Evolutionary conservation across 2,113 vertebrate species (phyloP).

Genomic region (Peromyscus maniculatus): DNA sequence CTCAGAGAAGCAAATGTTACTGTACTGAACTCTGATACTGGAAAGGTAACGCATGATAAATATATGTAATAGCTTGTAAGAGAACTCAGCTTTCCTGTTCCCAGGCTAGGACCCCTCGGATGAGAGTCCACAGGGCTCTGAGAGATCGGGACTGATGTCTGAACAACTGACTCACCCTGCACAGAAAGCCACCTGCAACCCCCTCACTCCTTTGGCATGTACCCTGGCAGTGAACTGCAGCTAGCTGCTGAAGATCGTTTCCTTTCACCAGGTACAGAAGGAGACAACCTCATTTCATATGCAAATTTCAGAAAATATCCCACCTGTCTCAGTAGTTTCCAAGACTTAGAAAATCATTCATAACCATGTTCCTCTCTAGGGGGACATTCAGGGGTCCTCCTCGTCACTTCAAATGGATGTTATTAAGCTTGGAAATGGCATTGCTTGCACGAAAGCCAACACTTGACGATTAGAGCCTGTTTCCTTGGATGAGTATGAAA

Average conservation of each 20-base stretch:
- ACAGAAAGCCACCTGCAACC: neutral
- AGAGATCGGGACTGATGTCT: neutral
- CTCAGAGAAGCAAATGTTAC: constrained; percentile 12
- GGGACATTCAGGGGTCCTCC: constrained; percentile 41
- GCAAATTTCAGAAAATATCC: neutral
- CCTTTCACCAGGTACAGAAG: neutral
- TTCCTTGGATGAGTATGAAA: constrained; percentile 77
- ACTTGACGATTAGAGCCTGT: constrained; percentile 60
- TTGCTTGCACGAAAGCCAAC: constrained; percentile 71
- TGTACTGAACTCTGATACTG: neutral
- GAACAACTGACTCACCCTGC: neutral
- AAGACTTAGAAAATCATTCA: constrained; percentile 11
- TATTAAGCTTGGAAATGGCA: constrained; percentile 79
- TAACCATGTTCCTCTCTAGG: constrained; percentile 1
- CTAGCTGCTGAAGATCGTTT: constrained; percentile 36
- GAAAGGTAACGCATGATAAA: neutral
- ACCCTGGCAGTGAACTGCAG: constrained; percentile 3
- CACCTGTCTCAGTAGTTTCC: neutral
- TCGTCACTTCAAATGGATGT: constrained; percentile 74
- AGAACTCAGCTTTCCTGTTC: neutral
- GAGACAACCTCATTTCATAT: neutral
- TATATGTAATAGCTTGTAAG: neutral
- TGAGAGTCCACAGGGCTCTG: neutral
- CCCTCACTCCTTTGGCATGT: neutral
- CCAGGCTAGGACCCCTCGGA: neutral